Evolutionary conservation across 2,797 vertebrate genomes (phyloP), one percentile per base, ranked within the genome.

Genomic region (Molossus alvarezi): DNA sequence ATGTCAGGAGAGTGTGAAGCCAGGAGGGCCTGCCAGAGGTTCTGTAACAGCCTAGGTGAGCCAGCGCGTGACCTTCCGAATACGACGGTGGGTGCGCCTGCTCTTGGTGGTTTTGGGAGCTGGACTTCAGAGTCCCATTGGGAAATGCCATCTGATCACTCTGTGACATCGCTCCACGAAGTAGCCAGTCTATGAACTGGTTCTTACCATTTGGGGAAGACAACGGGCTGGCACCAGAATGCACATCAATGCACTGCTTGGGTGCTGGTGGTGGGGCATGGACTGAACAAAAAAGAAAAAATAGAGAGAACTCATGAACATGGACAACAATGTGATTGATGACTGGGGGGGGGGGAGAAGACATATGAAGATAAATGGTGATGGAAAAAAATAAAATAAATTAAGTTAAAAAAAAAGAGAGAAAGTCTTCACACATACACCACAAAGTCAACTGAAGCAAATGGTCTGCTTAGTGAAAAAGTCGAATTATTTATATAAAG

Each of bases 11-110:
- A 33, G 64, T 57, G 4, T 64, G 60, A 62, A 65, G 55, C 18
- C 33, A 7, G 6, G 27, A 41, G 17, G 7, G 53, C 15, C 51
- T 48, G 21, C 13, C 4, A 4, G n/a, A 67, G n/a, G 27, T 33
- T 37, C 29, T 20, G 18, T 18, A 33, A 0, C 11, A 11, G 4
- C 55, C 53, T n/a, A 1, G 20, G n/a, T 13, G 48, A 25, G 21
- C 21, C 6, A 2, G 3, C 6, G 17, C 27, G 2, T 18, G 11
- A 27, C 27, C 10, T 57, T 57, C 48, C 48, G 65, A 23, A 17
- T 25, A 8, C 7, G 53, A 57, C 29, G 9, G n/a, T n/a, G 55
- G 33, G 37, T 9, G 9, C 65, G 13, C 8, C 23, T n/a, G 12
- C 27, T 33, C 48, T 41, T 53, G 21, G 27, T 81, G 45, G 17